Evolutionary conservation across 2,797 vertebrate species (phyloP), one percentile per base, ranked within the genome.

Genomic region (Aphelocoma californica): DNA sequence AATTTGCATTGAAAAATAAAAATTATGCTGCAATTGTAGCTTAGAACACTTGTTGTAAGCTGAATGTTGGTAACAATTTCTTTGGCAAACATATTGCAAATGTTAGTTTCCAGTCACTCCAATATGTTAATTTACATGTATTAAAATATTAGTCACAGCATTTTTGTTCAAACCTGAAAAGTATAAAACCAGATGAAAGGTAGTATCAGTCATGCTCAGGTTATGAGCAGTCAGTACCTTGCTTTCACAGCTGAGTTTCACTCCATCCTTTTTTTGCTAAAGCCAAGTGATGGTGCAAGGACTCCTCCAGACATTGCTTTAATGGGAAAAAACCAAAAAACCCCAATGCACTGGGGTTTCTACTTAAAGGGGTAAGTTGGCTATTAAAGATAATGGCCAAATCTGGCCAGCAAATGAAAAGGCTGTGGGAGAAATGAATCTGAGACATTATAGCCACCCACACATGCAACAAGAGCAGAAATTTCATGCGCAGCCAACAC

Each of bases 91-190:
- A 88, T 86, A 90, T 74, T 94, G 60, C 67, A 94, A 78, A 80
- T 91, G 67, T 94, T 56, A 77, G 75, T 45, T 95, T 80, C 84
- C 79, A 97, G 81, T 86, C 83, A 85, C 79, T 91, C 81, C 69
- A 95, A 74, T 90, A 89, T 87, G 65, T 95, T 94, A 93, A 93
- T 96, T 97, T 95, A 83, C 42, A 38, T 54, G 31, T 83, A 87
- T 95, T 86, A 92, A 69, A 90, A 90, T 77, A 96, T 86, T 90
- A 96, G 36, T 90, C 91, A 85, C 91, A 40, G 51, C 34, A 60
- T 87, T 90, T 96, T 95, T 96, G 88, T 79, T 95, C 89, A 45
- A 88, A 85, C 24, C 24, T 87, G 47, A 31, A 66, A 93, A 88
- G 81, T 28, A 12, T 89, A 54, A 90, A 95, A 88, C 71, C 21